Conservation (phyloP, 2,113 vertebrate species). For the Microcebus murinus region DNA sequence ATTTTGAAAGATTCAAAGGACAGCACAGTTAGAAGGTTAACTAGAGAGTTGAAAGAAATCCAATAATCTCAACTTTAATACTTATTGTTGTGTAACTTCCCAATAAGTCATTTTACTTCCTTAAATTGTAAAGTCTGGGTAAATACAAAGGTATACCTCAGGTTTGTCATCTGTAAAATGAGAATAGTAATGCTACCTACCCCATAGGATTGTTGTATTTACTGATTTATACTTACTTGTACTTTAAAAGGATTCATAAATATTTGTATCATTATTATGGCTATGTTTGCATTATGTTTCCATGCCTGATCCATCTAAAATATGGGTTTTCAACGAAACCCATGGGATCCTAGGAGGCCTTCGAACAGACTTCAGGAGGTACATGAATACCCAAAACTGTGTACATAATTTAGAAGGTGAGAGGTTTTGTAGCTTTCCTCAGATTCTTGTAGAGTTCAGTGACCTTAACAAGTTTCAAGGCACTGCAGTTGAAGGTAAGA, state of each 20-base stretch:
- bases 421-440: neutral
- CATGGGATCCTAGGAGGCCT: neutral
- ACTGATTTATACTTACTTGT: neutral
- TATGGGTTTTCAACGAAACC: neutral
- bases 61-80: neutral
- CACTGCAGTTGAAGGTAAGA: neutral
- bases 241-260: neutral
- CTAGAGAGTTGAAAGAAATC: neutral
- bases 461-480: neutral
- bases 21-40: neutral
- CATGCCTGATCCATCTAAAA: neutral
- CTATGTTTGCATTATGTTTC: neutral
- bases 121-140: neutral
- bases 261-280: neutral
- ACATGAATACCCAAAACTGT: neutral
- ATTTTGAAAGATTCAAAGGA: constrained; percentile 20
- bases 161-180: neutral
- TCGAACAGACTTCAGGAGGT: too few species aligned
- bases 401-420: neutral
- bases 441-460: neutral
- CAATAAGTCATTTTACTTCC: neutral
- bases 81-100: neutral
- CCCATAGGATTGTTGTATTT: neutral
- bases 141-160: neutral
- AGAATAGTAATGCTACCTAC: neutral